A percentile compares a stretch with the other conserved stretches of the same genome.
phyloP scores from a whole-genome alignment of 2,797 vertebrate genomes.

The Paguma larvata region DNA sequence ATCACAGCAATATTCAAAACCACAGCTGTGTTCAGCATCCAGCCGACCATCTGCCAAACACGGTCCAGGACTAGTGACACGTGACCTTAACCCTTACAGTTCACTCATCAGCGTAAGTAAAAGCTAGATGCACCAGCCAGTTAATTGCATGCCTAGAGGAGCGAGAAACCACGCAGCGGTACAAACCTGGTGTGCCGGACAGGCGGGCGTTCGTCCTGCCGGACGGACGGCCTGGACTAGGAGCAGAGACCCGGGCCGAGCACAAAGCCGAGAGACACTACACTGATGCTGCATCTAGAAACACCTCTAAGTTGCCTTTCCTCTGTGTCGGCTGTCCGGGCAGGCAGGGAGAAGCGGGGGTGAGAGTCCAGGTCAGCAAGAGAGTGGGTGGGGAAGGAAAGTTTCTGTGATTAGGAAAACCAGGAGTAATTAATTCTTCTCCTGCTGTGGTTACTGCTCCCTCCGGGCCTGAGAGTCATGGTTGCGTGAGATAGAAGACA shows the following conservation, averaged over 20 bases:
- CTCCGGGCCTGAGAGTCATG: slow-evolving; percentile 47
- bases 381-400: background rate
- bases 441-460: slow-evolving; percentile 35
- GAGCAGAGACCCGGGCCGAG: slow-evolving; percentile 80
- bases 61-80: slow-evolving; percentile 12
- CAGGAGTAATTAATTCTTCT: slow-evolving; percentile 47
- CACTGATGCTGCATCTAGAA: slow-evolving; percentile 57
- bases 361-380: background rate
- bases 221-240: slow-evolving; percentile 65
- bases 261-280: slow-evolving; percentile 83
- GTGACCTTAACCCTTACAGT: slow-evolving; percentile 39
- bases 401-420: background rate
- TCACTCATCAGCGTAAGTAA: slow-evolving; percentile 54
- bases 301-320: slow-evolving; percentile 76
- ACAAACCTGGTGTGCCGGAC: slow-evolving; percentile 67
- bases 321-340: slow-evolving; percentile 41
- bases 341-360: background rate
- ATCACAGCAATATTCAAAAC: slow-evolving; percentile 98
- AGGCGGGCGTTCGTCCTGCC: slow-evolving; percentile 55
- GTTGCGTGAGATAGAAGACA: slow-evolving; percentile 30
- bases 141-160: slow-evolving; percentile 3
- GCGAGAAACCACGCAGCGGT: slow-evolving; percentile 28
- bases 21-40: slow-evolving; percentile 90
- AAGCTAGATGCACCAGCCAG: slow-evolving; percentile 44
- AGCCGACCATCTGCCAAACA: slow-evolving; percentile 71